These are phyloP conservation scores for Acromyrmex charruanus DNA, from an alignment of 1,140 invertebrate genomes.

Conservation along the genomic window DNA sequence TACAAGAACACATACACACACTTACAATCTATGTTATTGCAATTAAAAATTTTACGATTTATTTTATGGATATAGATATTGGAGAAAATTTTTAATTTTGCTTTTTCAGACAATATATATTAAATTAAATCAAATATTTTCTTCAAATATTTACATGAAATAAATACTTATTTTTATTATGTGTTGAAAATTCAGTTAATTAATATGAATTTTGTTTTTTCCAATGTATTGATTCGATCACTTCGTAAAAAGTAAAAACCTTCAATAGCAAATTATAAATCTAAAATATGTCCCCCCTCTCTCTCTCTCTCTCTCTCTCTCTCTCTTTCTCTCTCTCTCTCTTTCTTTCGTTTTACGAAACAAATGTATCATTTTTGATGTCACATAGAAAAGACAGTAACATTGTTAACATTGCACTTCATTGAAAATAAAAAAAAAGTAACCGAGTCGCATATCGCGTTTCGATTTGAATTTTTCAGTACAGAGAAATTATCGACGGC, in stretches of 20 bases:
- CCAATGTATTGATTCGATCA: not conserved
- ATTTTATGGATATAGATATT: not conserved
- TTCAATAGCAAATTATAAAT: not conserved
- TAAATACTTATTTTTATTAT: not conserved
- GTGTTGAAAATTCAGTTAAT: not conserved
- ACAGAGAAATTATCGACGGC: slow-evolving; percentile 51
- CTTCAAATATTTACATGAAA: not conserved
- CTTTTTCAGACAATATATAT: not conserved
- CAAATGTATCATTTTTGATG: not conserved
- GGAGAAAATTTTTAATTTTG: not conserved
- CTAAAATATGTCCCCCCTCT: not conserved
- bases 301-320: too few species aligned
- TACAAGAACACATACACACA: not conserved
- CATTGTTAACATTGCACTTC: slow-evolving; percentile 33
- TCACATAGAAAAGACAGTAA: not conserved
- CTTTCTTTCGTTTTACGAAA: not conserved
- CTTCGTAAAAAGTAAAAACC: not conserved
- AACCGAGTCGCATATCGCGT: slow-evolving; percentile 30
- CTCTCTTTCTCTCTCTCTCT: too few species aligned
- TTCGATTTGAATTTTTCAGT: slow-evolving; percentile 68
- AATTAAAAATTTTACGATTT: not conserved
- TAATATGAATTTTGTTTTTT: slow-evolving; percentile 1
- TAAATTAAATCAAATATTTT: slow-evolving; percentile 16
- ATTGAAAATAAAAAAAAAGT: slow-evolving; percentile 36
- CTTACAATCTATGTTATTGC: not conserved